A percentile compares a stretch with the other conserved stretches of the same genome.
Evolutionary conservation across 2,797 vertebrate genomes (phyloP).

Genomic region (Lagocephalus sceleratus): DNA sequence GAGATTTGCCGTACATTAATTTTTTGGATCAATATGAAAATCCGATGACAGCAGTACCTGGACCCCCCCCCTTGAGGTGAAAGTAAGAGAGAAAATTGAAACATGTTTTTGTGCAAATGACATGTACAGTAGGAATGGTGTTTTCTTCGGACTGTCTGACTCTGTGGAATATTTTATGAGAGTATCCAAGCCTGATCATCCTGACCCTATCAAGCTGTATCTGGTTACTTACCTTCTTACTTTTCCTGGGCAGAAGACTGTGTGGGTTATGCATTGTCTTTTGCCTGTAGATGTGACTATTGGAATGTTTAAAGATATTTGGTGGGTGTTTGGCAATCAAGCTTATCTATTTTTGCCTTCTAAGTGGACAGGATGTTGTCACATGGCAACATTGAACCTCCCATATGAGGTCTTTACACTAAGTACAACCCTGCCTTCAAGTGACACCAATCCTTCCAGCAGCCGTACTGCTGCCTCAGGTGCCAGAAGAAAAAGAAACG

Average conservation of each 20-base stretch:
- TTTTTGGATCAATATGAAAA: background rate
- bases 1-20: background rate
- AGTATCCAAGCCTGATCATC: background rate
- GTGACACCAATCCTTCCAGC: background rate
- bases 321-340: background rate
- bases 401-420: background rate
- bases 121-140: background rate
- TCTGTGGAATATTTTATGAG: background rate
- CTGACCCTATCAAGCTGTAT: background rate
- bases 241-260: background rate
- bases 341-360: background rate
- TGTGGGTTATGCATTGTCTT: background rate
- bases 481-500: background rate
- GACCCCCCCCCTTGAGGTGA: background rate
- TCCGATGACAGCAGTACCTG: background rate
- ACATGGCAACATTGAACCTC: background rate
- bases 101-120: background rate
- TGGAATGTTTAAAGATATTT: background rate
- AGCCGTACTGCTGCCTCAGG: background rate
- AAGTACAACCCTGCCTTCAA: background rate
- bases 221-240: no score
- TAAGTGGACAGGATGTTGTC: background rate
- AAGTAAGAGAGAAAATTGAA: background rate
- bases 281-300: background rate
- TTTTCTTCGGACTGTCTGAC: background rate